Conservation (phyloP, 2,797 vertebrate genomes). For the Lycodopsis pacificus region DNA sequence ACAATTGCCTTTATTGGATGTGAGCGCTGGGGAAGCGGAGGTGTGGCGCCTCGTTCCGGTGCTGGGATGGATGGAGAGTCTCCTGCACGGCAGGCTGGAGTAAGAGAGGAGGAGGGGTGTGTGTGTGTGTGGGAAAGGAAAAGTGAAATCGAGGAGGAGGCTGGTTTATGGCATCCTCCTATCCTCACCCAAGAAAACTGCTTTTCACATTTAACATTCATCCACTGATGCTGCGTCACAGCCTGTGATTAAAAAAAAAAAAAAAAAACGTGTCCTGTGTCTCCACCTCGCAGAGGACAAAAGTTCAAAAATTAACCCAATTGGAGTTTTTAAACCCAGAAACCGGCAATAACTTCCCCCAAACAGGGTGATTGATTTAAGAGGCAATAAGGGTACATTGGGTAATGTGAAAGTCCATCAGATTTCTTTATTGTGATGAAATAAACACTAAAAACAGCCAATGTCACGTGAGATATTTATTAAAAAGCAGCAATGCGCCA, state of each 20-base stretch:
- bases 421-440: constrained; percentile 20
- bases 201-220: background rate
- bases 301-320: background rate
- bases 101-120: constrained; percentile 35
- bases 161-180: constrained; percentile 29
- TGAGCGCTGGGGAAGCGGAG: background rate
- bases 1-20: background rate
- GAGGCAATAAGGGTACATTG: background rate
- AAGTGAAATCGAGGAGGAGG: constrained; percentile 66
- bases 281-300: background rate
- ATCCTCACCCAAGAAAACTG: background rate
- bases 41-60: constrained; percentile 33
- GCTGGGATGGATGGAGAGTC: constrained; percentile 56
- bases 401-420: background rate
- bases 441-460: constrained; percentile 38
- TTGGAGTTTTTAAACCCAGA: background rate
- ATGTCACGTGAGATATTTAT: constrained; percentile 52
- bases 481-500: constrained; percentile 55
- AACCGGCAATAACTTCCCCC: fast-evolving
- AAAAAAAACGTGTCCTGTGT: background rate
- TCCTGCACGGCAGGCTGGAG: constrained; percentile 51
- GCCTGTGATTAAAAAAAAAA: background rate
- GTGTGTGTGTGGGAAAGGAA: constrained; percentile 51
- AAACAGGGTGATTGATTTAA: background rate
- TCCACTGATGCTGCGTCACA: background rate